Conservation (phyloP, 2,113 vertebrate genomes). For the Malaclemys terrapin region DNA sequence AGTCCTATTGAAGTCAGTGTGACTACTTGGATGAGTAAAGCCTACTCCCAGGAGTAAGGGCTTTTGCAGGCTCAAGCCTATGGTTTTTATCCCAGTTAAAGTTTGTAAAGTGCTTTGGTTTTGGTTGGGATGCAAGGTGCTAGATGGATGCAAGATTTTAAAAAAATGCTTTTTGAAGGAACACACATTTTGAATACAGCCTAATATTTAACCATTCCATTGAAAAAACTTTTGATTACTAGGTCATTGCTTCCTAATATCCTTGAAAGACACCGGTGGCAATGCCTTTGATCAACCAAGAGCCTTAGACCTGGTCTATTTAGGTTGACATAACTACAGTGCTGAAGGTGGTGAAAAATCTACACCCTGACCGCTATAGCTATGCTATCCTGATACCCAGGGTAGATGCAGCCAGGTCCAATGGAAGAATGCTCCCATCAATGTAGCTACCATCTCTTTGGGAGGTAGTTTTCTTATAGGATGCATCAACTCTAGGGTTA, state of each 20-base stretch:
- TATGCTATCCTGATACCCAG: neutral
- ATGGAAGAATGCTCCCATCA: neutral
- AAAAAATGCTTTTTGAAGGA: neutral
- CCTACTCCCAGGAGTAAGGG: neutral
- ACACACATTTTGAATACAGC: neutral
- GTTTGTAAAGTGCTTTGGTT: neutral
- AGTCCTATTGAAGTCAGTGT: neutral
- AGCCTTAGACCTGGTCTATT: neutral
- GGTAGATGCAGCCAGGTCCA: neutral
- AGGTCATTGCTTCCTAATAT: neutral
- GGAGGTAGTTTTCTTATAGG: neutral
- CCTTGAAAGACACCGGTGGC: neutral
- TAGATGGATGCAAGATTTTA: neutral
- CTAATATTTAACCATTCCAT: neutral
- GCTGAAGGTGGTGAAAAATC: neutral
- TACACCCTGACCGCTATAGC: too few relatives aligned
- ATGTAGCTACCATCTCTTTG: neutral
- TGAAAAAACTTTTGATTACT: neutral
- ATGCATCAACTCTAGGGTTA: neutral
- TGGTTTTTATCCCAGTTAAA: neutral
- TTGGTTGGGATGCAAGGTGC: neutral
- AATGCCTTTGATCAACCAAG: neutral
- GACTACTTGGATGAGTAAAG: neutral
- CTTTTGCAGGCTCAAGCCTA: neutral
- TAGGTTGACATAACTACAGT: neutral